A percentile compares a stretch with the other conserved stretches of the same genome.
Conservation (phyloP, 2,113 vertebrate species). For the Corythornis madagascariensis region DNA sequence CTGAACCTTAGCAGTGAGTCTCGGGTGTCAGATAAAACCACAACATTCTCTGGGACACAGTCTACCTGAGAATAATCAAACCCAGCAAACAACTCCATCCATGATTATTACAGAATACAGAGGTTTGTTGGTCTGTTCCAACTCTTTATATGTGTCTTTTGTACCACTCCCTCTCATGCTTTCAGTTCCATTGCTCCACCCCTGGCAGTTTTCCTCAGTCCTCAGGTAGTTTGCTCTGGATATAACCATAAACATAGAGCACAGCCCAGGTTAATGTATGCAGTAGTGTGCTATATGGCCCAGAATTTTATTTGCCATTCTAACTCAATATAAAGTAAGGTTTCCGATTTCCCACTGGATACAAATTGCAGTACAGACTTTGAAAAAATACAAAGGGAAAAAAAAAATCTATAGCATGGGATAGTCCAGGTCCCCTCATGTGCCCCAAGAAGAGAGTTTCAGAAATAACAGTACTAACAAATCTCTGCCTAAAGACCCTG, state of each 20-base stretch:
- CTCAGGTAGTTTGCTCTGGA: background rate
- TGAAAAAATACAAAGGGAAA: background rate
- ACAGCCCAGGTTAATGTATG: background rate
- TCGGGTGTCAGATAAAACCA: background rate
- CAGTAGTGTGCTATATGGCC: background rate
- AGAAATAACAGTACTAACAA: background rate
- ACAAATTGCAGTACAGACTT: background rate
- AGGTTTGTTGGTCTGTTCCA: background rate
- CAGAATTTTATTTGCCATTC: background rate
- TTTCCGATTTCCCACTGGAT: background rate
- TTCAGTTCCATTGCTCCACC: background rate
- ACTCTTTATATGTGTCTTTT: too few species aligned
- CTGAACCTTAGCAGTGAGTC: background rate
- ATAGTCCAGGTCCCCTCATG: background rate
- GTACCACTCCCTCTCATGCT: background rate
- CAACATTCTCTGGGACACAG: accelerated
- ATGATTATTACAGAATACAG: background rate
- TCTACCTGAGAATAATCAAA: background rate
- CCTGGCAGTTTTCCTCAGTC: background rate
- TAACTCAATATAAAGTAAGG: background rate
- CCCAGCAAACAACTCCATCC: background rate
- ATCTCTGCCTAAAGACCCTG: background rate
- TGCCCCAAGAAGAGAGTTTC: background rate
- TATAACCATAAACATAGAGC: background rate
- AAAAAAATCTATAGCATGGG: background rate